Evolutionary conservation across 2,113 vertebrate genomes (phyloP).

Genomic region (Ictalurus furcatus): DNA sequence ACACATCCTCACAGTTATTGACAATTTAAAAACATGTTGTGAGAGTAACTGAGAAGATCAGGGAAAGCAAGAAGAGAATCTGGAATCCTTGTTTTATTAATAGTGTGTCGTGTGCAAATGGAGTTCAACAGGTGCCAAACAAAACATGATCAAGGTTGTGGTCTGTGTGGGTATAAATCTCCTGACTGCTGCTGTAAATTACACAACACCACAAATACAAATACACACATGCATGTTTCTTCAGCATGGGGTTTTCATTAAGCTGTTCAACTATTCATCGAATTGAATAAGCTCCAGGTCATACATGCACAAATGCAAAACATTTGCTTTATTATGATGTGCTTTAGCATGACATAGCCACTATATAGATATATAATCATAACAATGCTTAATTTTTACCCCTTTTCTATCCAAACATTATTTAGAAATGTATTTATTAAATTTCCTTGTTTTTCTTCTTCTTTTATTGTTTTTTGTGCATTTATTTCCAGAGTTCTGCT

Average conservation of each 20-base stretch:
- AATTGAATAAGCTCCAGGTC: neutral
- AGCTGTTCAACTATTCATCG: neutral
- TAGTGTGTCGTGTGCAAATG: slow-evolving; percentile 40
- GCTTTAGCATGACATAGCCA: neutral
- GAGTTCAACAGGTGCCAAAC: slow-evolving; percentile 68
- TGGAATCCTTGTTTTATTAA: slow-evolving; percentile 38
- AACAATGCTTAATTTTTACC: neutral
- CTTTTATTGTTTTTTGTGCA: neutral
- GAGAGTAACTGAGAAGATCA: slow-evolving; percentile 40
- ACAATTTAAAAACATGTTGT: slow-evolving; percentile 47
- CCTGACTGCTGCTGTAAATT: slow-evolving; percentile 68
- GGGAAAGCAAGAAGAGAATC: slow-evolving; percentile 42
- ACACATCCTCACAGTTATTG: slow-evolving; percentile 59
- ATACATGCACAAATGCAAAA: too few species aligned
- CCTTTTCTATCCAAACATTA: neutral
- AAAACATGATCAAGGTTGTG: slow-evolving; percentile 67
- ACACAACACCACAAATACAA: slow-evolving; percentile 64
- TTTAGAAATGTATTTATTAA: neutral
- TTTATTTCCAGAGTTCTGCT: slow-evolving; percentile 18
- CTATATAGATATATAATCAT: neutral
- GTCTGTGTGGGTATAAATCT: slow-evolving; percentile 64
- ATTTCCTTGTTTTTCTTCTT: neutral
- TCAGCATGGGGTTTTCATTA: slow-evolving; percentile 4
- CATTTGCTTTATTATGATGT: too few species aligned
- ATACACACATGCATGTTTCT: slow-evolving; percentile 16